A percentile compares a stretch with the other conserved stretches of the same genome.
phyloP scores from a whole-genome alignment of 2,797 vertebrate species.

The Serranus cabrilla region DNA sequence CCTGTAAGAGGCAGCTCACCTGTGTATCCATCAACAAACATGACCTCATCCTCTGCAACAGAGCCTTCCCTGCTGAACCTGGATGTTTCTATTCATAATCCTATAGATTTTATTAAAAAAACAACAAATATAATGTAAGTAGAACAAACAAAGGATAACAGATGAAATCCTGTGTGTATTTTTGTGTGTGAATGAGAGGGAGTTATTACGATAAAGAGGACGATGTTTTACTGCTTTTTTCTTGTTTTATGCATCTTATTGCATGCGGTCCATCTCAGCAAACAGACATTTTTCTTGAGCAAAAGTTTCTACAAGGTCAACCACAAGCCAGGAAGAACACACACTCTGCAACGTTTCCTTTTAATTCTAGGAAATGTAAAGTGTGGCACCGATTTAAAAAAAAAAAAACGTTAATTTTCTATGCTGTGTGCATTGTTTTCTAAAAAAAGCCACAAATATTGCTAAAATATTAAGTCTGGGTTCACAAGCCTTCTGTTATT shows the following conservation, averaged over 20 bases:
- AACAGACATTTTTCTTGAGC: too few relatives aligned
- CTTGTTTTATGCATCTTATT: conserved; percentile 13
- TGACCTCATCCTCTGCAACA: conserved; percentile 48
- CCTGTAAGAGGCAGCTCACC: conserved; percentile 42
- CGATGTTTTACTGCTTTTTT: conserved; percentile 23
- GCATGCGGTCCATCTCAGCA: conserved; percentile 17
- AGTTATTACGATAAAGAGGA: not conserved
- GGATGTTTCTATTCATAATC: conserved; percentile 57
- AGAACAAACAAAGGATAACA: conserved; percentile 33
- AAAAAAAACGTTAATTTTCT: conserved; percentile 35
- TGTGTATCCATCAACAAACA: conserved; percentile 16
- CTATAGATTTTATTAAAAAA: conserved; percentile 65
- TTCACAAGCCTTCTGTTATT: conserved; percentile 67
- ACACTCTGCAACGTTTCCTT: too few relatives aligned
- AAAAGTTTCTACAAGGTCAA: conserved; percentile 29
- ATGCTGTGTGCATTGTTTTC: conserved; percentile 53
- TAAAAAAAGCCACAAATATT: conserved; percentile 30
- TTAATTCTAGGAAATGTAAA: conserved; percentile 17
- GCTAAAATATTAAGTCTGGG: conserved; percentile 25
- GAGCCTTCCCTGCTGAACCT: conserved; percentile 57
- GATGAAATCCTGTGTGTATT: conserved; percentile 34
- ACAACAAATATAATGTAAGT: conserved; percentile 55
- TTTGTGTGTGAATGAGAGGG: conserved; percentile 25
- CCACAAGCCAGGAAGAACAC: conserved; percentile 76
- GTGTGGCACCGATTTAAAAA: conserved; percentile 22